These are phyloP conservation scores for Leptinotarsa rubiginosa DNA, from an alignment of 2,888 invertebrate genomes.

Conservation along the genomic window DNA sequence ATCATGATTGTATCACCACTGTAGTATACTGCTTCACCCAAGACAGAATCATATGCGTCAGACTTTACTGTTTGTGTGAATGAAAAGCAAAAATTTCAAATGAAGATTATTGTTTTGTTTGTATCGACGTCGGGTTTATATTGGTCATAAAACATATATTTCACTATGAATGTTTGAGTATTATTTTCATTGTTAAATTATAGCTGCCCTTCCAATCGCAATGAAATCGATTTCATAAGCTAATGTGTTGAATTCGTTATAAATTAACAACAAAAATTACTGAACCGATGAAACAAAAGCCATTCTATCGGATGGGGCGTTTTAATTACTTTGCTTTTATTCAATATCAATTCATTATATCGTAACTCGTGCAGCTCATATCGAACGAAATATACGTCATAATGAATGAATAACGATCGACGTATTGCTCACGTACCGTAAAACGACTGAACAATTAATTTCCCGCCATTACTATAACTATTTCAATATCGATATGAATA, in stretches of 20 bases:
- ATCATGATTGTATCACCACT: no score
- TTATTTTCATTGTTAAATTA: neutral
- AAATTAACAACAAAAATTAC: constrained; percentile 8
- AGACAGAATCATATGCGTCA: no score
- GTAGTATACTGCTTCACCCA: no score
- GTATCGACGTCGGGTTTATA: neutral
- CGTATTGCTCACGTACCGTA: constrained; percentile 24
- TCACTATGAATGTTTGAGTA: no score
- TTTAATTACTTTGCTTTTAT: constrained; percentile 22
- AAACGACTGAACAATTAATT: constrained; percentile 29
- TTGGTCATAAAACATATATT: no score
- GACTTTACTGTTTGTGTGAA: no score
- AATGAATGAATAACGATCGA: constrained; percentile 30
- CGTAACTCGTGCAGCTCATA: constrained; percentile 21
- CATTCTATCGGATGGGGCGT: constrained; percentile 6
- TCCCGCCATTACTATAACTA: constrained; percentile 20
- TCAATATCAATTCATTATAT: constrained; percentile 23
- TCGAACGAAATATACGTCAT: constrained; percentile 18
- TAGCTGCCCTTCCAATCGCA: neutral
- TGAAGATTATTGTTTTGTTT: no score
- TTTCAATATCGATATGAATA: constrained; percentile 1
- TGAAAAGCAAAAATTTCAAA: no score
- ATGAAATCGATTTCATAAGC: neutral
- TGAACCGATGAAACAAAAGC: constrained; percentile 11
- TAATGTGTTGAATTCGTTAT: constrained; percentile 5